phyloP scores from a whole-genome alignment of 2,113 vertebrate genomes.

The Nothocercus julius region DNA sequence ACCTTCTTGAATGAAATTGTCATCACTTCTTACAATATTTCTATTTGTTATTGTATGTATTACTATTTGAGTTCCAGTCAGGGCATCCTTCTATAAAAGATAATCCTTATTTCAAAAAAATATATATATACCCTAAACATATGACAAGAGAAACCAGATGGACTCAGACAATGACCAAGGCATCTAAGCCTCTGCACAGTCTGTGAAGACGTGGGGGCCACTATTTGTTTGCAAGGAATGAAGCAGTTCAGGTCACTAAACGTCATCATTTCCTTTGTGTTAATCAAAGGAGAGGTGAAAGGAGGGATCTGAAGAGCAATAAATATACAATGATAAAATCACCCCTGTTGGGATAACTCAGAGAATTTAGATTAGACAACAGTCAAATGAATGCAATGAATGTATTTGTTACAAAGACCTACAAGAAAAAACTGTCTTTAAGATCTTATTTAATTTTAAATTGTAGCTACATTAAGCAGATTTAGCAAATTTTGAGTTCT shows the following conservation, averaged over 20 bases:
- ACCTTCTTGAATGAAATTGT: not conserved
- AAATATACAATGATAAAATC: not conserved
- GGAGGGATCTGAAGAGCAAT: not conserved
- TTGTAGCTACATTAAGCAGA: not conserved
- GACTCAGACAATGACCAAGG: not conserved
- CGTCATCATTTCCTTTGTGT: not conserved
- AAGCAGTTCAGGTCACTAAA: not conserved
- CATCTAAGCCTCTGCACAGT: not conserved
- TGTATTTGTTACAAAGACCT: not conserved
- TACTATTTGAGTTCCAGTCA: not conserved
- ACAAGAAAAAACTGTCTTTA: not conserved
- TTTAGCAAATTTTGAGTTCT: not conserved
- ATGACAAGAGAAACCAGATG: not conserved
- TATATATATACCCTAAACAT: not conserved
- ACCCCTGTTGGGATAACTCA: not conserved
- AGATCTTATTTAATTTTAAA: not conserved
- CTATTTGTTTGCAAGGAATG: not conserved
- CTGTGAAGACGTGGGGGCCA: not conserved
- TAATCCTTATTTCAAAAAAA: not conserved
- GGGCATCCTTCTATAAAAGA: not conserved
- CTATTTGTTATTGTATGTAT: not conserved
- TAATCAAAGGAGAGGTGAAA: not conserved
- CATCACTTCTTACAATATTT: not conserved
- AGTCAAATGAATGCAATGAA: not conserved
- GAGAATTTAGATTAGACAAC: not conserved